These are phyloP conservation scores for Sympetrum striolatum DNA, from an alignment of 2,888 invertebrate genomes.

Conservation along the genomic window DNA sequence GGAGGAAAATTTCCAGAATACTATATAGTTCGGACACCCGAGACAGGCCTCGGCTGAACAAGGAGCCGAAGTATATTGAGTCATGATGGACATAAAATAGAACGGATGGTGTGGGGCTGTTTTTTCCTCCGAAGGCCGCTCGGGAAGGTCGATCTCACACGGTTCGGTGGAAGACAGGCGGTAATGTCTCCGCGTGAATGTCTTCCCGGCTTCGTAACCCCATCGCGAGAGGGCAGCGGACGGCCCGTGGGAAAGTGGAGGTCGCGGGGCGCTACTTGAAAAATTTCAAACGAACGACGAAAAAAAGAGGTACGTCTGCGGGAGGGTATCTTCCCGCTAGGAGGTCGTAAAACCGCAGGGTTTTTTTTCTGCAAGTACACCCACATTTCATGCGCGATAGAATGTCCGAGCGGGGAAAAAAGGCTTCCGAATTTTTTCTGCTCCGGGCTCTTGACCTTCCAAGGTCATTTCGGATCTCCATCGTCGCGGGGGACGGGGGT, in stretches of 20 bases:
- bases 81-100: constrained; percentile 21
- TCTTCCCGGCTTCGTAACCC: neutral
- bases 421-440: neutral
- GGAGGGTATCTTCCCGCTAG: neutral
- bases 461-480: neutral
- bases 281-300: neutral
- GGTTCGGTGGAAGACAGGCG: neutral
- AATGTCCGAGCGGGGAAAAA: neutral
- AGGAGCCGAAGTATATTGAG: constrained; percentile 31
- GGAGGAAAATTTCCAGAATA: neutral
- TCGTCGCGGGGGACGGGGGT: neutral
- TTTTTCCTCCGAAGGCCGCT: neutral
- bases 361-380: neutral
- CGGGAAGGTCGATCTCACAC: neutral
- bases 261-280: neutral
- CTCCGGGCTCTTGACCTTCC: neutral
- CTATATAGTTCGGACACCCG: neutral
- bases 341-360: neutral
- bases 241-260: neutral
- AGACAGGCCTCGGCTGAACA: neutral
- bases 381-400: neutral
- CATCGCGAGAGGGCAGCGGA: neutral
- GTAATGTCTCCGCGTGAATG: neutral
- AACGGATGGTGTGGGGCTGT: neutral
- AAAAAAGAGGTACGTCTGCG: neutral